Conservation (phyloP, 2,113 vertebrate genomes). For the Origma solitaria region DNA sequence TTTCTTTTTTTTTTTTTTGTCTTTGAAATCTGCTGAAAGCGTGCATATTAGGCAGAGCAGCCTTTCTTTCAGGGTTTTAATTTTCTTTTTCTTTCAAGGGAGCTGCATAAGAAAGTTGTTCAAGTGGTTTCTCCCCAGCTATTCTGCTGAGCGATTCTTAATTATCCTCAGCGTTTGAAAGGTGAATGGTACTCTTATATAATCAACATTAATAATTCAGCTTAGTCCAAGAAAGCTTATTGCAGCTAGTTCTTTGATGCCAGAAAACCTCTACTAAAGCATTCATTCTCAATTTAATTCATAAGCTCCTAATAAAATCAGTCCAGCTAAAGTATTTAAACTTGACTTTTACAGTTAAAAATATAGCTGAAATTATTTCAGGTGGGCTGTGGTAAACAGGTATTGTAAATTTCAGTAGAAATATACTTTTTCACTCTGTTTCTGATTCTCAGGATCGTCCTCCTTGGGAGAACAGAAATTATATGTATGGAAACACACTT, state of each 20-base stretch:
- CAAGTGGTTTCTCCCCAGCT: background rate
- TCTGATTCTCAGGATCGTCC: background rate
- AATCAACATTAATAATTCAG: conserved; percentile 47
- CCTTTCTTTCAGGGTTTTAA: background rate
- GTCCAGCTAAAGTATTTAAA: background rate
- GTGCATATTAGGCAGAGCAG: background rate
- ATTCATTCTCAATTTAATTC: background rate
- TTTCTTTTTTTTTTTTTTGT: background rate
- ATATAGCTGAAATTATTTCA: background rate
- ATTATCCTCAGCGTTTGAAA: conserved; percentile 49
- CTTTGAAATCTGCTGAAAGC: background rate
- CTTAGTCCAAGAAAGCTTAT: conserved; percentile 12
- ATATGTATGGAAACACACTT: background rate
- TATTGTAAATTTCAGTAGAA: background rate
- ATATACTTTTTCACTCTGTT: background rate
- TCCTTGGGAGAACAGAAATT: background rate
- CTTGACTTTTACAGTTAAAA: background rate
- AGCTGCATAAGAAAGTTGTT: background rate
- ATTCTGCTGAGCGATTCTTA: background rate
- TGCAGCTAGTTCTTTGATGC: conserved; percentile 18
- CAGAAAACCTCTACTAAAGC: background rate
- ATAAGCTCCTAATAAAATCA: background rate
- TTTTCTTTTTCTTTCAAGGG: background rate
- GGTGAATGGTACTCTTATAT: conserved; percentile 56
- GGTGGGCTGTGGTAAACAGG: background rate